Base-by-base conservation (phyloP, 2,888 invertebrate species). In the Eristalis intricaria region DNA sequence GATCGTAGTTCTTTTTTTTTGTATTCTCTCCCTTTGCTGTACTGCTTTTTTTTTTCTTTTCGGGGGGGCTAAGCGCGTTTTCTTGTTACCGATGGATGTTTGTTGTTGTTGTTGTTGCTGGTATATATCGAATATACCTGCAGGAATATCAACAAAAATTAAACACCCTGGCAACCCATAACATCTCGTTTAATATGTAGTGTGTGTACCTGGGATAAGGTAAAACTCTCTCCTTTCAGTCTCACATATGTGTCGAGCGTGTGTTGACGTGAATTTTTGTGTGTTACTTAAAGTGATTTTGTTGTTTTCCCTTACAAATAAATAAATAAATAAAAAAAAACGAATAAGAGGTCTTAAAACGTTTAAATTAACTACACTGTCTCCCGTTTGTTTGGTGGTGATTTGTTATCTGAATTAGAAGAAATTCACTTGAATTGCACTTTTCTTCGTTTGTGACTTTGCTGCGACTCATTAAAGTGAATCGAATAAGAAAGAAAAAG, bases 201-300 rank as follows among this genome's bases (percentile, higher is more conserved):
- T 82, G 74, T 76, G 75, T 86, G 74, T 86, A 86, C 78, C 84
- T 87, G 79, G 79, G 73, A 84, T 84, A 87, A 79, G 76, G 84
- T 73, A 85, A 89, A 83, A 89, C 88, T 89, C 89, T 89, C 89
- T 89, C 88, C 86, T 88, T 86, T 89, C 77, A 89, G 89, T 89
- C 86, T 87, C 84, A 84, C 86, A 88, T 88, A 80, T 86, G 88
- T 89, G 83, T 68, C 85, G 89, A 88, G 75, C 84, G 88, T 87
- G 89, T 82, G 80, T 84, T 88, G 89, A 89, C 89, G 89, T 89
- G 89, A 77, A 70, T 84, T 84, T n/a, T 83, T 83, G 79, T 87
- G 50, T 50, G 84, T 84, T 76, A 73, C 73, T 65, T 60, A 61
- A 63, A 61, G 79, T 60, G 32, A 29, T 40, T 56, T 19, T 23